phyloP scores from a whole-genome alignment of 2,797 vertebrate species.

The Molossus alvarezi region DNA sequence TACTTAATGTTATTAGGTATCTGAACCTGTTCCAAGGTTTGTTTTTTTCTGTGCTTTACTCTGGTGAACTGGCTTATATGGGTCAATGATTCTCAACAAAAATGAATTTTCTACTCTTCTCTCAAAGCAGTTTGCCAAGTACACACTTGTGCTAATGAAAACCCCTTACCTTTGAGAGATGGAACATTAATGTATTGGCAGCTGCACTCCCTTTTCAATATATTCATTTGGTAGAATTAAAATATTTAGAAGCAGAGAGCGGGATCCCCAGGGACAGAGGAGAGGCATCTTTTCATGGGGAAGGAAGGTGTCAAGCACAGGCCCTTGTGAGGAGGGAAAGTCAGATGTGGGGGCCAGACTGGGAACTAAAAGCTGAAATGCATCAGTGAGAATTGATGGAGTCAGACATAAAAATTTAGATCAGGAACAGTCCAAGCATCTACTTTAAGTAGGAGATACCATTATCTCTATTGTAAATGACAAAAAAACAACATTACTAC shows the following conservation, averaged over 20 bases:
- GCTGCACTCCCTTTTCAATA: not conserved
- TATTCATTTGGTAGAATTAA: constrained; percentile 21
- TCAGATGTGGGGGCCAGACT: not conserved
- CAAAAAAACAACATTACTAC: not conserved
- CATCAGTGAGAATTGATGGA: not conserved
- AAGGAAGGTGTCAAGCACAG: not conserved
- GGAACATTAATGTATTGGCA: not conserved
- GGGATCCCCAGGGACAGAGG: not conserved
- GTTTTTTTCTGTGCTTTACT: not conserved
- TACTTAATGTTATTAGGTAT: not conserved
- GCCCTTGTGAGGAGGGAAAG: not conserved
- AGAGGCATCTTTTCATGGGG: not conserved
- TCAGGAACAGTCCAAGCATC: not conserved
- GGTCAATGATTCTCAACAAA: not conserved
- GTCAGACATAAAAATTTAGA: not conserved
- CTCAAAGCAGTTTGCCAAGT: constrained; percentile 43
- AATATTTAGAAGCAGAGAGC: not conserved
- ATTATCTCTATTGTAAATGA: not conserved
- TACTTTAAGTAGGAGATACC: not conserved
- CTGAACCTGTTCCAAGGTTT: not conserved
- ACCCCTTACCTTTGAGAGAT: not conserved
- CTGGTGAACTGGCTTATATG: not conserved
- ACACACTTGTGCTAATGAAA: constrained; percentile 14
- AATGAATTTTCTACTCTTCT: constrained; percentile 43
- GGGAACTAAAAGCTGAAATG: not conserved